These are phyloP conservation scores for Xiphophorus birchmanni DNA, from an alignment of 2,797 vertebrate genomes.

Conservation along the genomic window DNA sequence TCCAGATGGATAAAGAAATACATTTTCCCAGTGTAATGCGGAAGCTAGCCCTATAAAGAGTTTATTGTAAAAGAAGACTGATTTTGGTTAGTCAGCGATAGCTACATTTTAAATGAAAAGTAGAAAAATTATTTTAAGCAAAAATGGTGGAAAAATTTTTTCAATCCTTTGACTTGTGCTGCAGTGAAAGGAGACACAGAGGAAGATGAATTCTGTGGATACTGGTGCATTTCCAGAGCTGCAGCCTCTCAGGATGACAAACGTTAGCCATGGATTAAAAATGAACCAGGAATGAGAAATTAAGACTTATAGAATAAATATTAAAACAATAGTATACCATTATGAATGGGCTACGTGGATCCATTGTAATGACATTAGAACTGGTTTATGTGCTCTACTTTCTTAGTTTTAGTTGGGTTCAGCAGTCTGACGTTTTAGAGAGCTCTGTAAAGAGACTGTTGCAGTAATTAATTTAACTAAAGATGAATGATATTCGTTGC, in stretches of 20 bases:
- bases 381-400: not conserved
- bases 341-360: not conserved
- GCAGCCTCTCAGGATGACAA: not conserved
- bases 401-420: not conserved
- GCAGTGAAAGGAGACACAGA: not conserved
- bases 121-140: not conserved
- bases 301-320: not conserved
- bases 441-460: not conserved
- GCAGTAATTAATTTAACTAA: not conserved
- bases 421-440: not conserved
- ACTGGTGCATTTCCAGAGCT: not conserved
- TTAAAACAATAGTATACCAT: not conserved
- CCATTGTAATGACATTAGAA: not conserved
- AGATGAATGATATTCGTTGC: not conserved
- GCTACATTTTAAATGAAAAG: not conserved
- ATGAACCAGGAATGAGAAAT: not conserved
- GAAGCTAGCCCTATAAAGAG: constrained; percentile 27
- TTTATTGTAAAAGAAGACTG: constrained; percentile 23
- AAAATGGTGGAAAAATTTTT: not conserved
- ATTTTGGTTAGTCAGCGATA: not conserved
- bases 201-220: not conserved
- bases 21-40: constrained; percentile 35
- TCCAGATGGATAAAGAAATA: constrained; percentile 50
- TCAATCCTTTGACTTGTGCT: no score
- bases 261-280: constrained; percentile 1